Evolutionary conservation across 2,113 vertebrate genomes (phyloP).

Genomic region (Bubo blakistoni): DNA sequence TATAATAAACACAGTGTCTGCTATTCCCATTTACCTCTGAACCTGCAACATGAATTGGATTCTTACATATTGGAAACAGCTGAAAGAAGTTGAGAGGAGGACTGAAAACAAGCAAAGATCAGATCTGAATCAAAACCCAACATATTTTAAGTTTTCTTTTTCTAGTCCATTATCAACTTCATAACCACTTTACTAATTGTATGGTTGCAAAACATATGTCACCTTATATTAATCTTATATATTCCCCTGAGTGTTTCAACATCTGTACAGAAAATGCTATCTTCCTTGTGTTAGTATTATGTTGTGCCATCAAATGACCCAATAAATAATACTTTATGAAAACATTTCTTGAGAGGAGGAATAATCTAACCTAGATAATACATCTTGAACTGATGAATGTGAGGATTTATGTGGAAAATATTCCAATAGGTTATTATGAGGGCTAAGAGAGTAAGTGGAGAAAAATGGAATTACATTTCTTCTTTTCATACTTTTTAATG

Average conservation of each 20-base stretch:
- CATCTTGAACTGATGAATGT: neutral
- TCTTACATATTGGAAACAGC: neutral
- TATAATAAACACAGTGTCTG: neutral
- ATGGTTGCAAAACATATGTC: neutral
- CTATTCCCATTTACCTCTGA: neutral
- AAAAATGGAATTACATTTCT: neutral
- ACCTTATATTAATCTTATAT: neutral
- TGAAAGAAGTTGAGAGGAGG: neutral
- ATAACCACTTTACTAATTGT: neutral
- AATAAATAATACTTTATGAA: neutral
- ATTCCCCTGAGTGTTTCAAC: neutral
- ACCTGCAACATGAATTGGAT: neutral
- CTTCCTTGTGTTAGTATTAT: neutral
- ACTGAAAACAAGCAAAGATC: neutral
- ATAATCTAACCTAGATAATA: neutral
- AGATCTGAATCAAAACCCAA: neutral
- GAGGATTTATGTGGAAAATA: neutral
- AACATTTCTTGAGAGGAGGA: neutral
- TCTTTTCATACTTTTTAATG: neutral
- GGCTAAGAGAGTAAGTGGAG: neutral
- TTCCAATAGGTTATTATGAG: neutral
- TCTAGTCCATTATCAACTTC: neutral
- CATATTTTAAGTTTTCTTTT: neutral
- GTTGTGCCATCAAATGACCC: neutral
- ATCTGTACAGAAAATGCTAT: neutral